Base-by-base conservation (phyloP, 1,140 invertebrate genomes). In the Eumeta japonica region DNA sequence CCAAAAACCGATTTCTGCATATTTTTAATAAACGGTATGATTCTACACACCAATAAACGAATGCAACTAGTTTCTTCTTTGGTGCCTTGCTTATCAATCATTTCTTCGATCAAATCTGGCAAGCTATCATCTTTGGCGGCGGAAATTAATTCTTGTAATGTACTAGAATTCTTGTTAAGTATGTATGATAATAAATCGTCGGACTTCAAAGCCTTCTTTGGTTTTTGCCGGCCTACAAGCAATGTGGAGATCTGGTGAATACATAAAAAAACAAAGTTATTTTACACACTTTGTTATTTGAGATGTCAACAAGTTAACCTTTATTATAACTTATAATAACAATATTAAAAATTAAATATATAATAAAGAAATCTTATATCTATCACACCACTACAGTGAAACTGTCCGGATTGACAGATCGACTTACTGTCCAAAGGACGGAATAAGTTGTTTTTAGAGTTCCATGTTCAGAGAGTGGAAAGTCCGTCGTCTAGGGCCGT, bases 31-130 rank as follows among this genome's bases (percentile, higher is more conserved):
- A 90, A 80, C 1, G 88, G 88, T 1, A 83, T 80, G 28, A 81
- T 80, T 68, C 90, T 90, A 55, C 89, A 92, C 37, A 90, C 62
- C 9, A 92, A 57, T 10, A 89, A 64, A 59, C 84, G 81, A 2
- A 90, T 71, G 48, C 89, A 92, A 24, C 80, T 78, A 0, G 79
- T 83, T 44, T 83, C 80, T 35, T 81, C 79, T 5, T 71, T 75
- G 12, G 78, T 55, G 1, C 75, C 74, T 32, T 75, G 56, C 12
- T 75, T 55, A 60, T 77, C 63, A 10, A 85, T 64, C 9, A 77
- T 48, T 1, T 81, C 74, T 31, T 89, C 83, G 24, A 90, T 68
- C 9, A 70, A 55, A 16, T 83, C 75, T 0, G 86, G 78, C 15
- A 90, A 58, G 16, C 81, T 70, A 35, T 75, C 61, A 56, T 85